Evolutionary conservation across 2,888 invertebrate genomes (phyloP).

Genomic region (Isoperla grammatica): DNA sequence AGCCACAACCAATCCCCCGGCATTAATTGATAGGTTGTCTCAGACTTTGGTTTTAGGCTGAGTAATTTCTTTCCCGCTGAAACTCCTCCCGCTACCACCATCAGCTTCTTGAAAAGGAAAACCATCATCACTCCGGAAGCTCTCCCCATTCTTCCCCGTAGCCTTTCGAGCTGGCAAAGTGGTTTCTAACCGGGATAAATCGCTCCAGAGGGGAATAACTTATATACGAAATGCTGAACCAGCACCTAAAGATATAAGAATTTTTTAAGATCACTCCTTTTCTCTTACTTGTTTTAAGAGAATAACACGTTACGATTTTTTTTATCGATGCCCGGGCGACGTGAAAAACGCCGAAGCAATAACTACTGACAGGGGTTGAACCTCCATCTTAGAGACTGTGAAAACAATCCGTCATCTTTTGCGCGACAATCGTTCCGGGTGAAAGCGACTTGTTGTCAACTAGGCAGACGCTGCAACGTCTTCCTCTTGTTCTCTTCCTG

Average conservation of each 20-base stretch:
- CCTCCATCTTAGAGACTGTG: neutral
- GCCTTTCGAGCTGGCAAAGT: slow-evolving; percentile 26
- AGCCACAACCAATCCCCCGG: neutral
- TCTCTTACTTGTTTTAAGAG: slow-evolving; percentile 17
- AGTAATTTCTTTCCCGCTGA: slow-evolving; percentile 3
- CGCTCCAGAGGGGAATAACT: slow-evolving; percentile 25
- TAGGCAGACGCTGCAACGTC: no score
- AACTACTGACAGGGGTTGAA: slow-evolving; percentile 16
- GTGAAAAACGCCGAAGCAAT: slow-evolving; percentile 12
- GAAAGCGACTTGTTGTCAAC: no score
- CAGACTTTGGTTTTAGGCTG: neutral
- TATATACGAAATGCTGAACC: slow-evolving; percentile 25
- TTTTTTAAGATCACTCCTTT: slow-evolving; percentile 16
- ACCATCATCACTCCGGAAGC: slow-evolving; percentile 24
- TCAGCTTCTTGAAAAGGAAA: slow-evolving; percentile 10
- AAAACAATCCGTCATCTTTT: no score
- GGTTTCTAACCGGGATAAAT: slow-evolving; percentile 28
- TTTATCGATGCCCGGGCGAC: slow-evolving; percentile 2
- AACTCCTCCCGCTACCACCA: slow-evolving; percentile 3
- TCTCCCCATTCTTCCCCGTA: slow-evolving; percentile 18
- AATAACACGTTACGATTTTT: slow-evolving; percentile 17
- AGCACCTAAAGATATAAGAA: slow-evolving; percentile 19
- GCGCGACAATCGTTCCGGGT: no score
- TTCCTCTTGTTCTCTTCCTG: no score
- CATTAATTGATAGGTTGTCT: slow-evolving; percentile 3